A percentile compares a stretch with the other conserved stretches of the same genome.
Conservation (phyloP, 1,140 invertebrate species). For the Latrodectus geometricus region DNA sequence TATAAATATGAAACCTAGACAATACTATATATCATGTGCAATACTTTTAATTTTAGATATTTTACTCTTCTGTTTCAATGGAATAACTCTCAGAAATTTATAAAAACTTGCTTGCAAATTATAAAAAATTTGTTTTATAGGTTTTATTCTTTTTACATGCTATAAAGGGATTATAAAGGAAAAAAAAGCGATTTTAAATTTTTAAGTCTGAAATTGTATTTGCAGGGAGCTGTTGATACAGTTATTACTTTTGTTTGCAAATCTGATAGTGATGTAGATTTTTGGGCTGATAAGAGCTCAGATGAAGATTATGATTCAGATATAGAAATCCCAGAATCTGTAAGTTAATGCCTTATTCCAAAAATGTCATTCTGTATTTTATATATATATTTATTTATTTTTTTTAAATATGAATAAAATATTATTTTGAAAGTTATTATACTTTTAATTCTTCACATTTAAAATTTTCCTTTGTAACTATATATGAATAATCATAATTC, state of each 20-base stretch:
- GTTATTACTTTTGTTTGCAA: background rate
- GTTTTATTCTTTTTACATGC: background rate
- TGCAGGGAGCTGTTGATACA: background rate
- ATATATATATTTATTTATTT: too few relatives aligned
- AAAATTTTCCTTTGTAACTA: too few relatives aligned
- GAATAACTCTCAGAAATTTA: too few relatives aligned
- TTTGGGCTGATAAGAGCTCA: conserved; percentile 7
- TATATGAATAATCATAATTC: too few relatives aligned
- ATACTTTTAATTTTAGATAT: too few relatives aligned
- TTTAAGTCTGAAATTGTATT: background rate
- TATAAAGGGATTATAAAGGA: too few relatives aligned
- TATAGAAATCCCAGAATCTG: conserved; percentile 2
- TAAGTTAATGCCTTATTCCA: background rate
- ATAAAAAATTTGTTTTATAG: background rate
- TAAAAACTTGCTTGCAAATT: background rate
- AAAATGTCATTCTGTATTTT: too few relatives aligned
- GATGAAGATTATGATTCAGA: background rate
- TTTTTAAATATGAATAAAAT: too few relatives aligned
- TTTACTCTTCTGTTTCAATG: background rate
- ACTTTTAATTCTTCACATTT: too few relatives aligned
- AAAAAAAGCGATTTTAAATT: background rate
- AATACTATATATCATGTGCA: too few relatives aligned
- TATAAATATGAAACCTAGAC: too few relatives aligned
- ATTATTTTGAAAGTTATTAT: too few relatives aligned
- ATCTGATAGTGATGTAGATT: background rate